Base-by-base conservation (phyloP, 1,140 invertebrate species). In the Nautilus pompilius region DNA sequence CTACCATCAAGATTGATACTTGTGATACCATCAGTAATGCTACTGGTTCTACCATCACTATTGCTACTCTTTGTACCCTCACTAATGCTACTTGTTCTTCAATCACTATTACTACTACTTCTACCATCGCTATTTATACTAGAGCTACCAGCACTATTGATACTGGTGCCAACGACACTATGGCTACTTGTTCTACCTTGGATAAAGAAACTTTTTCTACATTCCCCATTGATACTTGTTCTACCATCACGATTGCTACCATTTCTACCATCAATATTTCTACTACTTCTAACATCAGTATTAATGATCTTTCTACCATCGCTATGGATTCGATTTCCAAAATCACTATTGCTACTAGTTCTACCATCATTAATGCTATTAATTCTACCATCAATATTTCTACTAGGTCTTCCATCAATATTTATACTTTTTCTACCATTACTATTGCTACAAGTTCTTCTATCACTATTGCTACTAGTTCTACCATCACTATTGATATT, bases 231-330 rank as follows among this genome's bases (percentile, higher is more conserved):
- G 28, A 8, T 60, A 60, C 54, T 60, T 26, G 56, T 60, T 60
- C 54, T 51, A 60, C 60, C 60, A 60, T 17, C 60, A 62, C 56
- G 22, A 60, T 54, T 62, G 60, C 60, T 60, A 62, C 54, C 34
- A 62, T 54, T 60, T n/a, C 60, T 62, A 60, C 54, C 26, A 36
- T 54, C 28, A 62, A 55, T 62, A 62, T 29, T 26, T 22, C 60
- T 60, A 62, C 60, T 26, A 62, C 30, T 34, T 20, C 60, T 62
- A 60, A 55, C 62, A 62, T 20, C 28, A 62, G 29, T 20, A 62
- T 33, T 62, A 63, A 5, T 32, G 22, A 22, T n/a, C n/a, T 15
- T 8, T 13, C n/a, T 6, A 33, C 30, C 17, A 30, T 24, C 24
- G 17, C 20, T 36, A 36, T 6, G 30, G n/a, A 22, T 30, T 33